A percentile compares a stretch with the other conserved stretches of the same genome.
Conservation (phyloP, 2,888 invertebrate species). For the Erannis defoliaria region DNA sequence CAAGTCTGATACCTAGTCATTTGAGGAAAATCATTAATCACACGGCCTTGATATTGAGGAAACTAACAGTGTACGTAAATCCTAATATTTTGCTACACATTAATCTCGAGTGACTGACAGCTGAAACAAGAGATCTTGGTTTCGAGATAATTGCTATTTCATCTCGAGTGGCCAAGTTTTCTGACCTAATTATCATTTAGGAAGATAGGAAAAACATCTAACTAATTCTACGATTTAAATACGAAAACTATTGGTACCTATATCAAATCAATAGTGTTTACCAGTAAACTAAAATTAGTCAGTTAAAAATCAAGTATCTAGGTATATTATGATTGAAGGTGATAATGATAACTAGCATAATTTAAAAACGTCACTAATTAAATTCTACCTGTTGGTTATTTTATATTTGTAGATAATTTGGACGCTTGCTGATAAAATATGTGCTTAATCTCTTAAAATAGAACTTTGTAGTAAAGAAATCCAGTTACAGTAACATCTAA, state of each 20-base stretch:
- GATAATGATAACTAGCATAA: too few relatives aligned
- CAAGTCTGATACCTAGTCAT: not conserved
- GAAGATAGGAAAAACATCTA: not conserved
- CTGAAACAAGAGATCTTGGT: slow-evolving; percentile 9
- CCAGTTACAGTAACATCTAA: slow-evolving; percentile 20
- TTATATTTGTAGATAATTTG: not conserved
- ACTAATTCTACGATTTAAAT: not conserved
- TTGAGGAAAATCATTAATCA: slow-evolving; percentile 27
- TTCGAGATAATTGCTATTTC: slow-evolving; percentile 15
- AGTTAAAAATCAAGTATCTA: too few relatives aligned
- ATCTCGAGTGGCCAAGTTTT: slow-evolving; percentile 7
- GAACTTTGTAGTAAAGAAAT: slow-evolving; percentile 1
- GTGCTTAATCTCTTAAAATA: slow-evolving; percentile 13
- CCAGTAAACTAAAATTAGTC: too few relatives aligned
- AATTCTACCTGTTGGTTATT: not conserved
- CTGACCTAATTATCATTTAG: slow-evolving; percentile 6
- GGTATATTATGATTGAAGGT: not conserved
- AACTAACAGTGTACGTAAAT: slow-evolving; percentile 14
- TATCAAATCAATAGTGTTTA: too few relatives aligned
- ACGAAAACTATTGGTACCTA: too few relatives aligned
- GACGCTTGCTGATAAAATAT: not conserved
- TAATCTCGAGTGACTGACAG: slow-evolving; percentile 23
- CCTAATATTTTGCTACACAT: slow-evolving; percentile 19
- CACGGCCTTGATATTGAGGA: slow-evolving; percentile 29
- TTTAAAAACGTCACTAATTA: too few relatives aligned